A percentile compares a stretch with the other conserved stretches of the same genome.
Conservation (phyloP, 2,113 vertebrate genomes). For the Ptychochromis oligacanthus region DNA sequence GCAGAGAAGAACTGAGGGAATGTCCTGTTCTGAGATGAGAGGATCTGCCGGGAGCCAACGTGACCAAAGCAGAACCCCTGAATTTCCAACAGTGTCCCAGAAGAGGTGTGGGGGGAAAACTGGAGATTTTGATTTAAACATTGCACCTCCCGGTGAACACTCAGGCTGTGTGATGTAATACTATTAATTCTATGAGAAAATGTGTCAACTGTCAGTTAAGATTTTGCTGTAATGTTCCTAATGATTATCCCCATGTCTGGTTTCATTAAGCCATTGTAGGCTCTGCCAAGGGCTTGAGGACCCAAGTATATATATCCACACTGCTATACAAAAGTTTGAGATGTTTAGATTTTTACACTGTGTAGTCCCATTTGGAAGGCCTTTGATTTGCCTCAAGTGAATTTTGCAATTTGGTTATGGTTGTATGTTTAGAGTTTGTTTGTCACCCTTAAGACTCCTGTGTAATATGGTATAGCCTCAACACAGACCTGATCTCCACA, state of each 20-base stretch:
- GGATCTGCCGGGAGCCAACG: neutral
- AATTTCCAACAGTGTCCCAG: neutral
- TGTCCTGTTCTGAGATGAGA: conserved; percentile 11
- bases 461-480: neutral
- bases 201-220: neutral
- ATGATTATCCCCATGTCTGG: neutral
- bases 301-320: neutral
- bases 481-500: neutral
- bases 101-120: neutral
- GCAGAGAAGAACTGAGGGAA: neutral
- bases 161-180: neutral
- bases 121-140: conserved; percentile 12
- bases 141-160: neutral
- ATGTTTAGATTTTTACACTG: neutral
- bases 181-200: neutral
- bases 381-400: neutral
- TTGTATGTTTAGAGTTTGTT: neutral
- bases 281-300: neutral
- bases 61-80: conserved; percentile 8
- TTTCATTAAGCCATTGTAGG: neutral
- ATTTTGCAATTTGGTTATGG: neutral
- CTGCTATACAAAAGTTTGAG: conserved; percentile 5
- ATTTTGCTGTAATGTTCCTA: neutral
- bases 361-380: neutral
- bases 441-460: neutral